These are phyloP conservation scores for Typhlomys cinereus DNA, from an alignment of 2,113 vertebrate species.

Conservation along the genomic window DNA sequence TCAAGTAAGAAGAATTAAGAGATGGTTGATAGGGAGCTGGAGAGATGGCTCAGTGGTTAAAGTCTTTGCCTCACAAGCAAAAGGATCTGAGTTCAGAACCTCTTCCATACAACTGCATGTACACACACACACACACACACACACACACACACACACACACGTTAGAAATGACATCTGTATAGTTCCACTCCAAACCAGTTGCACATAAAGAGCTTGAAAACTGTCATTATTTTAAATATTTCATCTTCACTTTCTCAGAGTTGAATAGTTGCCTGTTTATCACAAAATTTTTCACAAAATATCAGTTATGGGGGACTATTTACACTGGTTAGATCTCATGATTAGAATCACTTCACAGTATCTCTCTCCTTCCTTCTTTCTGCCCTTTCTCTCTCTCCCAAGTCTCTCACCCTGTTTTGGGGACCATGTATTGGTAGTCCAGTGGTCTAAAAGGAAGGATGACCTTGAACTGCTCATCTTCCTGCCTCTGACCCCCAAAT, in stretches of 20 bases:
- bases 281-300: conserved; percentile 36
- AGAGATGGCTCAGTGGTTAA: too few species aligned
- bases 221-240: background rate
- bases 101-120: too few species aligned
- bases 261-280: background rate
- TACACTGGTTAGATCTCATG: background rate
- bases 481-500: background rate
- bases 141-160: too few species aligned
- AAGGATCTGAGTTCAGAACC: too few species aligned
- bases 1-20: background rate
- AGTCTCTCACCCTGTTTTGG: too few species aligned
- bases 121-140: too few species aligned
- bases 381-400: background rate
- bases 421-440: too few species aligned
- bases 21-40: background rate
- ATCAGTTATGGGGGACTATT: background rate
- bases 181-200: background rate
- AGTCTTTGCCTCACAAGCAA: too few species aligned
- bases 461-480: background rate
- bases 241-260: background rate
- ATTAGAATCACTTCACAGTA: background rate
- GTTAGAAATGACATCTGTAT: background rate
- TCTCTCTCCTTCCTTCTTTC: background rate
- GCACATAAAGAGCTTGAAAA: background rate
- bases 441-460: background rate